These are phyloP conservation scores for Eristalis intricaria DNA, from an alignment of 2,888 invertebrate genomes.

Conservation along the genomic window DNA sequence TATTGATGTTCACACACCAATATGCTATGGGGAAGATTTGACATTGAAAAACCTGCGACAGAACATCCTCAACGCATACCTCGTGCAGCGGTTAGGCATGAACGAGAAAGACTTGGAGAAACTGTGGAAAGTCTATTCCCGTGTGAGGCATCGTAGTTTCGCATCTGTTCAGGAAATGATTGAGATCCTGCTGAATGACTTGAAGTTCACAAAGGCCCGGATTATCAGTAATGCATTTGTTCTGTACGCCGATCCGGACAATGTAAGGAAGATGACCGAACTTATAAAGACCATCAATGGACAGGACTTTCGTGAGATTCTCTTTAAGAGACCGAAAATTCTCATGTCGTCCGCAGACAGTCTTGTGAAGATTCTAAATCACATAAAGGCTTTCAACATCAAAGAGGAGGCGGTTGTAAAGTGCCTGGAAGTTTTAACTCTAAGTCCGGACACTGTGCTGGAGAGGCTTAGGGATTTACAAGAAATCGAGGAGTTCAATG, in stretches of 20 bases:
- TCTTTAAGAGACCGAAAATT: constrained; percentile 84
- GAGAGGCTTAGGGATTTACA: constrained; percentile 83
- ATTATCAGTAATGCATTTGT: constrained; percentile 85
- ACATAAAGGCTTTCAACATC: constrained; percentile 84
- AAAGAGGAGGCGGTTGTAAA: constrained; percentile 82
- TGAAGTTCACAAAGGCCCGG: constrained; percentile 83
- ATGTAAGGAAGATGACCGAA: constrained; percentile 83
- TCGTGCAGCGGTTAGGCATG: constrained; percentile 80
- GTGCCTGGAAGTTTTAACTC: constrained; percentile 84
- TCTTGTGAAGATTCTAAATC: constrained; percentile 83
- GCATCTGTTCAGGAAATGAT: constrained; percentile 83
- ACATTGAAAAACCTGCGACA: constrained; percentile 77
- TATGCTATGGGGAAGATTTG: constrained; percentile 66
- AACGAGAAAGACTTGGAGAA: constrained; percentile 77
- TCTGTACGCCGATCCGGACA: constrained; percentile 83
- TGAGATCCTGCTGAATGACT: constrained; percentile 82
- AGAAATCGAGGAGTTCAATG: constrained; percentile 84
- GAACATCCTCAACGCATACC: constrained; percentile 78
- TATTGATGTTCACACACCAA: constrained; percentile 68
- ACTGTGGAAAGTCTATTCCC: constrained; percentile 78
- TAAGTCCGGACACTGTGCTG: constrained; percentile 84
- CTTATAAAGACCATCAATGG: constrained; percentile 83
- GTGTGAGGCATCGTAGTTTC: constrained; percentile 82
- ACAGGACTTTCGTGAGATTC: constrained; percentile 83
- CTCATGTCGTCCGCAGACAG: constrained; percentile 84